These are phyloP conservation scores for Tuta absoluta DNA, from an alignment of 2,888 invertebrate species.

Conservation along the genomic window DNA sequence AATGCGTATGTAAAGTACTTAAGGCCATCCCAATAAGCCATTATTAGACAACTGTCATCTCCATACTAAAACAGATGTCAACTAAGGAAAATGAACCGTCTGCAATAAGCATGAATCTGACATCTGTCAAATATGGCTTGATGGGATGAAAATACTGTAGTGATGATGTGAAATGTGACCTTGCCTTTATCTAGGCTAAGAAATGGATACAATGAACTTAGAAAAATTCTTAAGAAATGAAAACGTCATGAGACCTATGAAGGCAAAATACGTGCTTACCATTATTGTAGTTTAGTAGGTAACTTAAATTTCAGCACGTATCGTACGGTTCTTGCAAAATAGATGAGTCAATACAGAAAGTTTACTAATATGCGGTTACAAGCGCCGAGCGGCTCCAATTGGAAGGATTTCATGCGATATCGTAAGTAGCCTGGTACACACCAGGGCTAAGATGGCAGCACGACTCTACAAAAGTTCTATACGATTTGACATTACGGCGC, in stretches of 20 bases:
- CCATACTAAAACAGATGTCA: too few relatives aligned
- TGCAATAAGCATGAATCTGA: too few relatives aligned
- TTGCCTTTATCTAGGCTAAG: background rate
- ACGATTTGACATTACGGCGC: too few relatives aligned
- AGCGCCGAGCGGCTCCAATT: background rate
- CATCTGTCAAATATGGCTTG: too few relatives aligned
- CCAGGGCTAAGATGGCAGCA: too few relatives aligned
- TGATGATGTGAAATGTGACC: background rate
- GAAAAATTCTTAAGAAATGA: background rate
- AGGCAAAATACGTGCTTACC: background rate
- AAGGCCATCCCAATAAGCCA: too few relatives aligned
- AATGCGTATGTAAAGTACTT: too few relatives aligned
- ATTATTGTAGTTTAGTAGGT: background rate
- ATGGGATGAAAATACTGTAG: too few relatives aligned
- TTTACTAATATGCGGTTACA: constrained; percentile 8
- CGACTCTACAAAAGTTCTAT: too few relatives aligned
- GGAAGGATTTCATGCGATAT: background rate
- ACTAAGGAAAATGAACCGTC: too few relatives aligned
- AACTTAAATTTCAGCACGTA: background rate
- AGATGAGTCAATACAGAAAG: constrained; percentile 2
- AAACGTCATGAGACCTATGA: background rate
- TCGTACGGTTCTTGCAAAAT: background rate
- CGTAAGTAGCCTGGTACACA: too few relatives aligned
- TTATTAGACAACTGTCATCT: too few relatives aligned
- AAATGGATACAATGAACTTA: background rate